These are phyloP conservation scores for Pyrocephalus nanus DNA, from an alignment of 2,797 vertebrate genomes.

Conservation along the genomic window DNA sequence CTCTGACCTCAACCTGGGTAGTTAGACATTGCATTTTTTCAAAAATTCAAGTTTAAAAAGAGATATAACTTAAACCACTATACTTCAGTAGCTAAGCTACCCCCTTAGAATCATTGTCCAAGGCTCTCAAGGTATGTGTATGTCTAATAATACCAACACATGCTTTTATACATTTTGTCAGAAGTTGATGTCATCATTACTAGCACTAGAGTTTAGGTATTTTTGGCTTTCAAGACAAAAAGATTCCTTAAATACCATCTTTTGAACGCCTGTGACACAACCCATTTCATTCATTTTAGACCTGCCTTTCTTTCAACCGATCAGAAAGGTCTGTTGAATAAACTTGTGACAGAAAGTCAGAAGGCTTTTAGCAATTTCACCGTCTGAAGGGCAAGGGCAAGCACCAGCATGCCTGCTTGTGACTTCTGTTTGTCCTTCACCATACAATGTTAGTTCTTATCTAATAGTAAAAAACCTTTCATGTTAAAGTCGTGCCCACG, in stretches of 20 bases:
- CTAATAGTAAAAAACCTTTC: not conserved
- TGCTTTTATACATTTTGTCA: not conserved
- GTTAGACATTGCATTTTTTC: not conserved
- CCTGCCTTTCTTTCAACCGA: not conserved
- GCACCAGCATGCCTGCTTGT: not conserved
- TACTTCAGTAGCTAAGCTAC: not conserved
- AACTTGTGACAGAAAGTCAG: not conserved
- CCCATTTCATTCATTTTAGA: not conserved
- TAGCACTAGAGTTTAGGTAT: not conserved
- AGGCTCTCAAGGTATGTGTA: not conserved
- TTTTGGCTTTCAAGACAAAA: not conserved
- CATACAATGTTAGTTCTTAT: not conserved
- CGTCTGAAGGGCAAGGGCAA: not conserved
- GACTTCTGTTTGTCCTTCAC: constrained; percentile 16
- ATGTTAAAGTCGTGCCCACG: not conserved
- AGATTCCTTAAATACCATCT: not conserved
- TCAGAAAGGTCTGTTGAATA: not conserved
- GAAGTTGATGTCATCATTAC: not conserved
- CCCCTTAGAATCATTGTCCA: not conserved
- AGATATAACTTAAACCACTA: not conserved
- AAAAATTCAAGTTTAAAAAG: not conserved
- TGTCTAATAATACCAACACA: not conserved
- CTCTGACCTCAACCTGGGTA: not conserved
- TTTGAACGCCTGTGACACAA: not conserved
- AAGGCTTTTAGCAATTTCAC: not conserved